These are phyloP conservation scores for Parnassius smintheus DNA, from an alignment of 2,888 invertebrate species.

Conservation along the genomic window DNA sequence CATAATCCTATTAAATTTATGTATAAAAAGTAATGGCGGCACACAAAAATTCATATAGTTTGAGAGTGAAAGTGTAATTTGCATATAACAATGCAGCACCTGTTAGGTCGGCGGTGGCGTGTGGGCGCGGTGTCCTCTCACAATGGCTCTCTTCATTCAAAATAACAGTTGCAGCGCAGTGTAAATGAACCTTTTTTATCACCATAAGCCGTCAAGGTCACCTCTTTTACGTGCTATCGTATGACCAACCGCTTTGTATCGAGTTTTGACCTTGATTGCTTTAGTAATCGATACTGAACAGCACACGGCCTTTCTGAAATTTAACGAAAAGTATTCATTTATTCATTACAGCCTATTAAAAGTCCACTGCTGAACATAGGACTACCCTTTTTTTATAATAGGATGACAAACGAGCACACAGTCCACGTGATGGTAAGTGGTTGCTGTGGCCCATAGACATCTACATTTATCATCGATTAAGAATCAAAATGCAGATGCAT, in stretches of 20 bases:
- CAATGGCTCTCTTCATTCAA: slow-evolving; percentile 60
- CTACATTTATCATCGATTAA: too few relatives aligned
- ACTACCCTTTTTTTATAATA: too few relatives aligned
- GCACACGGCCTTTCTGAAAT: too few relatives aligned
- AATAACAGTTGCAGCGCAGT: slow-evolving; percentile 68
- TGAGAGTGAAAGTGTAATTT: slow-evolving; percentile 78
- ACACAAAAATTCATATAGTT: slow-evolving; percentile 61
- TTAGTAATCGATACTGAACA: not conserved
- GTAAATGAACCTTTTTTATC: slow-evolving; percentile 79
- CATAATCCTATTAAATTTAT: slow-evolving; percentile 31
- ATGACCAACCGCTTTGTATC: slow-evolving; percentile 41
- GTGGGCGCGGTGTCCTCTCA: slow-evolving; percentile 69
- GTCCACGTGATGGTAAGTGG: too few relatives aligned
- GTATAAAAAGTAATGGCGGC: slow-evolving; percentile 34
- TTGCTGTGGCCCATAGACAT: too few relatives aligned
- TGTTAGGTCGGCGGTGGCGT: slow-evolving; percentile 59
- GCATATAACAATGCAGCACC: slow-evolving; percentile 80
- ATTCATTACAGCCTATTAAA: too few relatives aligned
- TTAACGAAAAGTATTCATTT: too few relatives aligned
- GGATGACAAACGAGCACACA: too few relatives aligned
- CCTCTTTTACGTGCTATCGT: slow-evolving; percentile 62
- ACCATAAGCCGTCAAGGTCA: slow-evolving; percentile 73
- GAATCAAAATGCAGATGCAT: too few relatives aligned
- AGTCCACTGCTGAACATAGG: too few relatives aligned
- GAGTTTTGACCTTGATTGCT: slow-evolving; percentile 32